Conservation (phyloP, 2,113 vertebrate genomes). For the Perccottus glenii region DNA sequence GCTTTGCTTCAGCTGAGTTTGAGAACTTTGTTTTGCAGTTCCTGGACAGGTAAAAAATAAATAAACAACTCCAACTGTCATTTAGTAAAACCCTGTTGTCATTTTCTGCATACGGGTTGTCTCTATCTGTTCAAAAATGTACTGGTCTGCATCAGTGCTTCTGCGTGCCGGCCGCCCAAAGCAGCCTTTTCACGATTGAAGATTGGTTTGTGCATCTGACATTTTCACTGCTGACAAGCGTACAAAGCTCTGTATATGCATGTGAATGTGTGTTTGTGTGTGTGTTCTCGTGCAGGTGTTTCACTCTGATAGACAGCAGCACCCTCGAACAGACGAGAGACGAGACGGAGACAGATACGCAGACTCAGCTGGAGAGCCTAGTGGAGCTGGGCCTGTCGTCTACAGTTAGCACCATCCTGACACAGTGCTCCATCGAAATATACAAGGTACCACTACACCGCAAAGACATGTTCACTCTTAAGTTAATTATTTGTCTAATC, state of each 20-base stretch:
- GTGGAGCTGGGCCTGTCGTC: constrained; percentile 96
- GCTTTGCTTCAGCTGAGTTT: constrained; percentile 94
- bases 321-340: constrained; percentile 94
- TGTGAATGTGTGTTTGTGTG: constrained; percentile 9
- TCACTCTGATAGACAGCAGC: constrained; percentile 96
- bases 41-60: constrained; percentile 89
- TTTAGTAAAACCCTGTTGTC: constrained; percentile 42
- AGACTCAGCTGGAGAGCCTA: constrained; percentile 96
- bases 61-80: constrained; percentile 48
- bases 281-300: constrained; percentile 83
- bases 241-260: constrained; percentile 30
- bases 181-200: constrained; percentile 7
- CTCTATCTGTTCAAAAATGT: constrained; percentile 45
- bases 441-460: constrained; percentile 81
- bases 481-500: constrained; percentile 13
- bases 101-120: constrained; percentile 10
- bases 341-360: constrained; percentile 96
- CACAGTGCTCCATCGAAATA: constrained; percentile 93
- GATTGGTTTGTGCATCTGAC: constrained; percentile 12
- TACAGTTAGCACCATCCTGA: constrained; percentile 95
- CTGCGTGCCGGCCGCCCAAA: constrained; percentile 6
- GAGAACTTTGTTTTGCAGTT: constrained; percentile 98
- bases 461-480: constrained; percentile 2
- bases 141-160: constrained; percentile 22
- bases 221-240: constrained; percentile 42